Percentiles rank a stretch among this genome's conserved stretches.
phyloP scores from a whole-genome alignment of 2,888 invertebrate genomes.

The Dicycla oo region DNA sequence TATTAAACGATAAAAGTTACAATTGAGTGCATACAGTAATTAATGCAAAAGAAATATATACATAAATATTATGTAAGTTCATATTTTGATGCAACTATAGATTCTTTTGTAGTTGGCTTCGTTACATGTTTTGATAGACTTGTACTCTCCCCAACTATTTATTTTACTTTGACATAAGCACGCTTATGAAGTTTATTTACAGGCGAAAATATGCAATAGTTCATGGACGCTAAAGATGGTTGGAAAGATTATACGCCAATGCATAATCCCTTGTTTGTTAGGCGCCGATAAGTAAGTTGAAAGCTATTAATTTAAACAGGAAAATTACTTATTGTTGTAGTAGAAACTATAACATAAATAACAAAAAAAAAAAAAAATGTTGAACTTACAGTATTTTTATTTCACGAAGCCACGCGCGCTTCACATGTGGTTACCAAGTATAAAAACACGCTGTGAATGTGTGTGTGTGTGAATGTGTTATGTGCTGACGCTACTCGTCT shows the following conservation, averaged over 20 bases:
- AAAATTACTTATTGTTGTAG: neutral
- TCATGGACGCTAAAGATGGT: too few relatives aligned
- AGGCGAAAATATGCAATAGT: too few relatives aligned
- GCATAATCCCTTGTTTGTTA: neutral
- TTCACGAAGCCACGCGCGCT: too few relatives aligned
- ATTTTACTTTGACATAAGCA: too few relatives aligned
- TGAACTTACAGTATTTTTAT: too few relatives aligned
- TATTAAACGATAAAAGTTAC: constrained; percentile 2
- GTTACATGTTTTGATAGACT: neutral
- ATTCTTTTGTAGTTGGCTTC: neutral
- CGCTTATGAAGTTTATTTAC: too few relatives aligned
- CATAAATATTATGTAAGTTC: neutral
- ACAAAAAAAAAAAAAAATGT: neutral
- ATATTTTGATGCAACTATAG: neutral
- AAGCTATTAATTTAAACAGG: neutral
- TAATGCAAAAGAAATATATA: neutral
- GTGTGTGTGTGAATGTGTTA: too few relatives aligned
- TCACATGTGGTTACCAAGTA: too few relatives aligned
- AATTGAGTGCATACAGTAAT: constrained; percentile 6
- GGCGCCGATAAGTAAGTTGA: neutral
- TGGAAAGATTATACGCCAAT: too few relatives aligned
- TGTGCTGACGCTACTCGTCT: too few relatives aligned
- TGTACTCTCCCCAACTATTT: too few relatives aligned
- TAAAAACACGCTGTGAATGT: too few relatives aligned
- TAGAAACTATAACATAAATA: neutral